These are phyloP conservation scores for Exocentrus adspersus DNA, from an alignment of 2,888 invertebrate genomes.

Conservation along the genomic window DNA sequence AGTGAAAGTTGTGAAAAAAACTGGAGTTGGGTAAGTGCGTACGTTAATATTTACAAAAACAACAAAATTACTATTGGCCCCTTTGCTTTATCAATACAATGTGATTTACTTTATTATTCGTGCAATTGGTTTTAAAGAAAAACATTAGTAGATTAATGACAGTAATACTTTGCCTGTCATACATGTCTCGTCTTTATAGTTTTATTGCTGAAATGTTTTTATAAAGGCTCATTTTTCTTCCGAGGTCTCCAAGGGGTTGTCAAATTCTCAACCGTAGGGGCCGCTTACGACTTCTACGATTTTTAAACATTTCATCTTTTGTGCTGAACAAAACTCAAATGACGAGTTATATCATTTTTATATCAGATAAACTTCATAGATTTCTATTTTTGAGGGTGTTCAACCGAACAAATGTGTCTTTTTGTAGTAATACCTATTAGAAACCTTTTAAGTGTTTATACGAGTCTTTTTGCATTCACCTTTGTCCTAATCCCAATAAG, in stretches of 20 bases:
- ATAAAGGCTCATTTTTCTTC: slow-evolving; percentile 63
- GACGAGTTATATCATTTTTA: slow-evolving; percentile 8
- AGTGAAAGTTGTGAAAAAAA: too few species aligned
- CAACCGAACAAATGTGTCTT: slow-evolving; percentile 14
- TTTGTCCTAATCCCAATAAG: slow-evolving; percentile 50
- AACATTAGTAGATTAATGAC: slow-evolving; percentile 39
- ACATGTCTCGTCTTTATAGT: slow-evolving; percentile 58
- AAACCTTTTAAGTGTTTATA: slow-evolving; percentile 36
- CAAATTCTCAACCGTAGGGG: slow-evolving; percentile 52
- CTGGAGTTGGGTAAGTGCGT: too few species aligned
- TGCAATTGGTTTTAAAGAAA: slow-evolving; percentile 18
- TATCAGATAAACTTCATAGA: not conserved
- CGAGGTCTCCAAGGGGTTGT: slow-evolving; percentile 59
- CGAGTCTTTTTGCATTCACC: slow-evolving; percentile 37
- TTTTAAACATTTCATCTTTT: slow-evolving; percentile 34
- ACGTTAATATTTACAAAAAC: too few species aligned
- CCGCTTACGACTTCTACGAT: slow-evolving; percentile 37
- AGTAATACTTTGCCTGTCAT: slow-evolving; percentile 48
- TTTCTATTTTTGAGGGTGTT: slow-evolving; percentile 2
- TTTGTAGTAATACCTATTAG: slow-evolving; percentile 24
- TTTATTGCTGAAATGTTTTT: slow-evolving; percentile 63
- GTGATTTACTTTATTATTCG: too few species aligned
- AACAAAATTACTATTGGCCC: too few species aligned
- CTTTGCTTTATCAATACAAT: too few species aligned
- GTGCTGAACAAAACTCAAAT: not conserved